These are phyloP conservation scores for Tetramorium alpestre DNA, from an alignment of 1,140 invertebrate genomes.

Conservation along the genomic window DNA sequence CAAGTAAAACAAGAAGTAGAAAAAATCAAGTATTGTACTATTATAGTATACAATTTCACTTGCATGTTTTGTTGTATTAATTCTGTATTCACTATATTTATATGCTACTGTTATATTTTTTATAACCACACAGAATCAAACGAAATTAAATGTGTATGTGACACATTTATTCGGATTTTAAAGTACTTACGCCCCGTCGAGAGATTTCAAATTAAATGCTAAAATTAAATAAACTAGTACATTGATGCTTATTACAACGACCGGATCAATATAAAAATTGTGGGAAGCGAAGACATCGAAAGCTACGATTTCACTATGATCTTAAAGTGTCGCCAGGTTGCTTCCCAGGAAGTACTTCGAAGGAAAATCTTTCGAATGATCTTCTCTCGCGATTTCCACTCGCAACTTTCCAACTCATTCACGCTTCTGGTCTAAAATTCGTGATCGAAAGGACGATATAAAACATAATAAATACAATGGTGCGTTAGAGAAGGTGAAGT, in stretches of 20 bases:
- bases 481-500: constrained; percentile 10
- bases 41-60: constrained; percentile 24
- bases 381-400: constrained; percentile 48
- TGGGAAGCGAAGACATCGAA: not conserved
- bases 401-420: constrained; percentile 31
- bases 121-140: not conserved
- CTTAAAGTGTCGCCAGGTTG: not conserved
- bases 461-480: constrained; percentile 43
- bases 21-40: constrained; percentile 28
- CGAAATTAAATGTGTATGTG: not conserved
- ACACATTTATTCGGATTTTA: not conserved
- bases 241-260: not conserved
- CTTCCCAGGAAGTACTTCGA: constrained; percentile 12
- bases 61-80: constrained; percentile 38
- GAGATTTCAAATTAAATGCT: not conserved
- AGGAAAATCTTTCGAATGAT: constrained; percentile 30
- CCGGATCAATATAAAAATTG: not conserved
- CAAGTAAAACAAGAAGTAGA: not conserved
- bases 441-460: constrained; percentile 28
- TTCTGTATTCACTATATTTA: constrained; percentile 21
- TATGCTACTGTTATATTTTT: not conserved
- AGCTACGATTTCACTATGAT: constrained; percentile 41
- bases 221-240: not conserved
- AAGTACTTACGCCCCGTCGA: not conserved
- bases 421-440: constrained; percentile 34